Evolutionary conservation across 2,888 invertebrate genomes (phyloP), one percentile per base, ranked within the genome.

Genomic region (Carterocephalus palaemon): DNA sequence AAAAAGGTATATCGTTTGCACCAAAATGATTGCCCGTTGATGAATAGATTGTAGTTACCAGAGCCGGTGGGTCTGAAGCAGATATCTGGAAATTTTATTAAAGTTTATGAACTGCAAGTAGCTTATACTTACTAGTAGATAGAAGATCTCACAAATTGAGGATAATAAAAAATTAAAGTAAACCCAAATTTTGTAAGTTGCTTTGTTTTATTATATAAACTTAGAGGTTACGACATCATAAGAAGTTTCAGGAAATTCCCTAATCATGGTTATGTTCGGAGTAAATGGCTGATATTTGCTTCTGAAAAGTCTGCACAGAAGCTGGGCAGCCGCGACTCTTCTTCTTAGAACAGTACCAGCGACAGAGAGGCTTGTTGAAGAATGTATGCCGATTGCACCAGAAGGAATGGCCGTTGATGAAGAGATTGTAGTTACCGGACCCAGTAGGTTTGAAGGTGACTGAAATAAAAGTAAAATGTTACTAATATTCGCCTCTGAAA

Each of bases 311-410:
- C 19, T 52, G 47, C 0, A 67, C 51, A 0, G 54, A 50, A 1
- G 57, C 59, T 0, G 51, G 56, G 26, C 66, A 73, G 2, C 56
- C 51, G 1, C 16, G 52, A 2, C 59, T 60, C 37, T 60, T 63
- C 9, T 59, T 56, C 38, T 67, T 70, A 0, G 67, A 69, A 24
- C 72, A 71, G 36, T 70, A 68, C 73, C 72, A 70, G 6, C 54
- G 54, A 1, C 56, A 42, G 6, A 38, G 40, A 2, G 51, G 49
- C 7, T 48, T 53, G 20, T 52, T 47, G 1, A 42, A 32, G 9
- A 23, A 6, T 3, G 48, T 57, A 2, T 62, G 56, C 38, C 54
- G 60, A 4, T 63, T 62, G 8, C 61, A 65, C 63, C 66, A 69
- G 23, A 59, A 72, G 0, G 64, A 63, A n/a, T 67, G 40, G 2